phyloP scores from a whole-genome alignment of 2,888 invertebrate species.

The Trichogramma dendrolimi region DNA sequence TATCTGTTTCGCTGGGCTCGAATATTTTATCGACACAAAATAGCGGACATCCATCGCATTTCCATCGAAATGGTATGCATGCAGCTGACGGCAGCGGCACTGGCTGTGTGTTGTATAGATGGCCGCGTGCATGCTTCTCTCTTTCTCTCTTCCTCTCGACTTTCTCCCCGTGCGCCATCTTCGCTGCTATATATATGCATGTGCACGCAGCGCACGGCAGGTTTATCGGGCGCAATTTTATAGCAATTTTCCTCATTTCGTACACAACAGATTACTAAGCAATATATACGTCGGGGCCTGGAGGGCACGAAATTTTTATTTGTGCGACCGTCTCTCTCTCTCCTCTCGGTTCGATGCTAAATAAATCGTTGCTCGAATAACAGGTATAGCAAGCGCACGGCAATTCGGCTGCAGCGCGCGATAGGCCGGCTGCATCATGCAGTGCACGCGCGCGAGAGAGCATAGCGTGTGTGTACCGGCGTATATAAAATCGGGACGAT shows the following conservation, averaged over 20 bases:
- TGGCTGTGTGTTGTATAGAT: neutral
- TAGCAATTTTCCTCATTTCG: conserved; percentile 51
- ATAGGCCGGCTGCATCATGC: too few species aligned
- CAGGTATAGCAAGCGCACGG: too few species aligned
- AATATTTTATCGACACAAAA: conserved; percentile 48
- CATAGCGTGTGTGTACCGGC: too few species aligned
- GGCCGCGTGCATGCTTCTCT: conserved; percentile 10
- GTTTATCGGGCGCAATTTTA: conserved; percentile 47
- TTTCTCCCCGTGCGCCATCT: conserved; percentile 24
- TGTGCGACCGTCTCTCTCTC: conserved; percentile 10
- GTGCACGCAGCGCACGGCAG: conserved; percentile 36
- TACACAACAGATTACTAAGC: conserved; percentile 6
- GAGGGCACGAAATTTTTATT: too few species aligned
- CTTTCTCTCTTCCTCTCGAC: conserved; percentile 5
- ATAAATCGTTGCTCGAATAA: too few species aligned
- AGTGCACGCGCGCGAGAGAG: too few species aligned
- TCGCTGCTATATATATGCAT: conserved; percentile 25
- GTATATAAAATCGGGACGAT: conserved; percentile 16
- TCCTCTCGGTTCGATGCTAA: neutral
- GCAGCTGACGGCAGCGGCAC: conserved; percentile 40
- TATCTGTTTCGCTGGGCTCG: conserved; percentile 17
- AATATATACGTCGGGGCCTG: too few species aligned
- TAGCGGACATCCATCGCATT: conserved; percentile 48
- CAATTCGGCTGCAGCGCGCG: too few species aligned
- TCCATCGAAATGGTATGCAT: conserved; percentile 45